Base-by-base conservation (phyloP, 2,797 vertebrate species). In the Rhinoraja longicauda region DNA sequence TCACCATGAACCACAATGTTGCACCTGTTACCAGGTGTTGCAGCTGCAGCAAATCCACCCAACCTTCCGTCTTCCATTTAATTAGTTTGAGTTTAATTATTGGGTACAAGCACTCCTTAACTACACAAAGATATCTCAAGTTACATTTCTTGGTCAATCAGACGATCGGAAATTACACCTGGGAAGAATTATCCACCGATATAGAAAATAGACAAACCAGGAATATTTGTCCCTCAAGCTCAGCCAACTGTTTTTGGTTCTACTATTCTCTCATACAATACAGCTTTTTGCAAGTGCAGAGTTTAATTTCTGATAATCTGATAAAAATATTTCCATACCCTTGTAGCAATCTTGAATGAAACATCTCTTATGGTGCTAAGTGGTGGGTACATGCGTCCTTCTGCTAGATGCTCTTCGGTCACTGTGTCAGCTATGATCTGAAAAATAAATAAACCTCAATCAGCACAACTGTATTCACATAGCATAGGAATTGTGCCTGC, bases 301-400 rank as follows among this genome's bases (percentile, higher is more conserved):
- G 10, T 62, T 86, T 62, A n/a, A 86, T n/a, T 62, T n/a, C 13
- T 62, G 17, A 32, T 79, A 70, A 39, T 36, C 59, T 57, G 36
- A 21, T 64, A 53, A 82, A 92, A 26, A 67, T n/a, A 45, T 67
- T 45, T 62, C 15, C 96, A 96, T 94, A 99, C 99, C 96, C 98
- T 98, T 93, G 98, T 96, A 29, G 99, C 99, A 0, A 99, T 99
- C 96, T 98, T 99, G 94, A 99, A 96, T 95, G 99, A 99, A 93
- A 99, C 98, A 29, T 99, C 98, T 96, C 98, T 97, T 93, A 99
- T 99, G 95, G 94, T 97, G 93, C 93, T 97, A 93, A 99, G 97
- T 5, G 98, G 99, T 12, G 99, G 99, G 94, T 99, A 99, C 17
- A 99, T 96, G 94, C 99, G 96, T 90, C 98, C 99, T 94, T 99